phyloP scores from a whole-genome alignment of 2,888 invertebrate genomes.

The Exephanes ischioxanthus region DNA sequence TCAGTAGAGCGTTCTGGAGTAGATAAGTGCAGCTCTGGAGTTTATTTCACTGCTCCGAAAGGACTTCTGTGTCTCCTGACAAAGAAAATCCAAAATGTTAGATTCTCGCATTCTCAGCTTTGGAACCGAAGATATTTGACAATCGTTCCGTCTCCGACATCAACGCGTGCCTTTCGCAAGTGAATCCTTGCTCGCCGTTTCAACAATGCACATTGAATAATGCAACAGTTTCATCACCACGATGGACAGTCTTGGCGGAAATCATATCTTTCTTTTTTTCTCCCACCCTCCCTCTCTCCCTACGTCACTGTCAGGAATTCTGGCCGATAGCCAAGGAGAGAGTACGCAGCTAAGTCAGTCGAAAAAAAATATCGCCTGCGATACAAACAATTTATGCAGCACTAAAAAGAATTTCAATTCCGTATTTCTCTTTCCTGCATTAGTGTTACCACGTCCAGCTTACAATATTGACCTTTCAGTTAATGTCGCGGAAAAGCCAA shows the following conservation, averaged over 20 bases:
- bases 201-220: constrained; percentile 75
- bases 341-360: constrained; percentile 60
- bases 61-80: neutral
- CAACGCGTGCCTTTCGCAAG: neutral
- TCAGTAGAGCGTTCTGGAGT: neutral
- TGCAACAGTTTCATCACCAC: constrained; percentile 67
- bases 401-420: neutral
- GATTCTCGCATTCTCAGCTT: neutral
- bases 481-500: constrained; percentile 31
- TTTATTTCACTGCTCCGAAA: neutral
- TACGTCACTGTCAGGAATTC: neutral
- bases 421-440: too few species aligned
- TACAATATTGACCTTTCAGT: too few species aligned
- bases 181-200: constrained; percentile 61
- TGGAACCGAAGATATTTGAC: constrained; percentile 7
- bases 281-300: neutral
- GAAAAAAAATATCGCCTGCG: neutral
- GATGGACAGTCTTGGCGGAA: constrained; percentile 23
- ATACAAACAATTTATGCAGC: neutral
- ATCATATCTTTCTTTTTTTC: constrained; percentile 1
- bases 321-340: constrained; percentile 62
- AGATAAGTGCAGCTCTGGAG: neutral
- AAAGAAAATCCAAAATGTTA: neutral
- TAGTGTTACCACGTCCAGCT: too few species aligned
- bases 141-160: neutral